Conservation (phyloP, 2,113 vertebrate genomes). For the Pseudorectes ferrugineus region DNA sequence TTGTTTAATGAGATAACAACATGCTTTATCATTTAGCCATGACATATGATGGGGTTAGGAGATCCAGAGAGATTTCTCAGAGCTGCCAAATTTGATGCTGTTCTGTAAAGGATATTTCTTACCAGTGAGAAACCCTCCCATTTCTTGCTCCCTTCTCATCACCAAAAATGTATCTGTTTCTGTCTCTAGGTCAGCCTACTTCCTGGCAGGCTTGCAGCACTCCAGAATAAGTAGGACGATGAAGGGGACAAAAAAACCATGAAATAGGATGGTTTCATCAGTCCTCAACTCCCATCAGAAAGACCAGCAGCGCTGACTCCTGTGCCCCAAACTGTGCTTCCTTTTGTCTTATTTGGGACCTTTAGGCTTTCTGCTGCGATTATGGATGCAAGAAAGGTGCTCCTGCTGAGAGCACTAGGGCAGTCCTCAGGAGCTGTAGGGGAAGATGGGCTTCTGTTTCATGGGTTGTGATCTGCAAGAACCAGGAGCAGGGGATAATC, state of each 20-base stretch:
- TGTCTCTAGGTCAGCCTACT: slow-evolving; percentile 18
- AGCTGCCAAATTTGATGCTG: slow-evolving; percentile 30
- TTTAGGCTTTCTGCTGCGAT: not conserved
- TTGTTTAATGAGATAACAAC: not conserved
- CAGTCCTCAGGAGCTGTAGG: not conserved
- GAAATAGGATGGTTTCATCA: not conserved
- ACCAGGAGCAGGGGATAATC: not conserved
- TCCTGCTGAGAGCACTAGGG: not conserved
- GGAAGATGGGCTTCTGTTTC: fast-evolving
- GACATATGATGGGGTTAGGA: slow-evolving; percentile 16
- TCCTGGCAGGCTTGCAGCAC: not conserved
- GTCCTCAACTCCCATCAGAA: not conserved
- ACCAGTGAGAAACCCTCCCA: slow-evolving; percentile 11
- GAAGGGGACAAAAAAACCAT: not conserved
- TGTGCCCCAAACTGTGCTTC: not conserved
- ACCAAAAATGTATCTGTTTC: slow-evolving; percentile 10
- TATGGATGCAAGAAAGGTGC: not conserved
- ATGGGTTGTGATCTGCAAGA: not conserved
- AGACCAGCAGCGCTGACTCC: not conserved
- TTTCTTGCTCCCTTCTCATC: slow-evolving; percentile 15
- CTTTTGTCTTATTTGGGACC: not conserved
- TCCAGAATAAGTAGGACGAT: not conserved
- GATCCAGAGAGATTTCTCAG: slow-evolving; percentile 37
- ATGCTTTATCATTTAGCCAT: not conserved
- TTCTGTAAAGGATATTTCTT: slow-evolving; percentile 40